A percentile compares a stretch with the other conserved stretches of the same genome.
Conservation (phyloP, 2,113 vertebrate species). For the Pterocles burchelli region DNA sequence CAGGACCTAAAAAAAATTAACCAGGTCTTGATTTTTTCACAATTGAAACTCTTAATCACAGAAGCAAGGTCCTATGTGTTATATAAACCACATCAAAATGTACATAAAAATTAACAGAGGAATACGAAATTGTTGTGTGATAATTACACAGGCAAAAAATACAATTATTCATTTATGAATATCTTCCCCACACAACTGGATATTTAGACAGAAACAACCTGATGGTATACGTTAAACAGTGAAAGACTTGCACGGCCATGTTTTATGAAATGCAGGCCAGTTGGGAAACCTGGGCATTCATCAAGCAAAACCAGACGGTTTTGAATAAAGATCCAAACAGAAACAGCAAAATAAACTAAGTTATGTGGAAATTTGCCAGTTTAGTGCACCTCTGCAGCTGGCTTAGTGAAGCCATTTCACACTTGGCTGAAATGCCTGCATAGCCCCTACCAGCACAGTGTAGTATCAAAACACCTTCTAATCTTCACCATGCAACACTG, state of each 20-base stretch:
- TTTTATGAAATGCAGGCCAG: neutral
- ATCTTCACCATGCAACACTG: rapidly evolving
- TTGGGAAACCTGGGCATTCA: neutral
- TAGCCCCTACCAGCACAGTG: neutral
- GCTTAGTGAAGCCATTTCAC: neutral
- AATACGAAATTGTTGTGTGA: neutral
- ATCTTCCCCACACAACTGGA: neutral
- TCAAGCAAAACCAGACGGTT: neutral
- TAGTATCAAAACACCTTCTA: neutral
- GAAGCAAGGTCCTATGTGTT: neutral
- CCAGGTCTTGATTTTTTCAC: neutral
- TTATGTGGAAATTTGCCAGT: neutral
- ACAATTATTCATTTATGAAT: neutral
- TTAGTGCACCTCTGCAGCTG: neutral
- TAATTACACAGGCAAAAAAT: neutral
- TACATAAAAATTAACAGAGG: neutral
- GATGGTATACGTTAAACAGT: neutral
- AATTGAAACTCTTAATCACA: neutral
- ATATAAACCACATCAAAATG: neutral
- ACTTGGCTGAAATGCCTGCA: neutral
- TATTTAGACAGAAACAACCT: neutral
- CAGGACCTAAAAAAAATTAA: neutral
- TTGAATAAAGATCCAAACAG: neutral
- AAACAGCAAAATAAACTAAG: neutral
- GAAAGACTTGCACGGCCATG: neutral